Evolutionary conservation across 2,888 invertebrate species (phyloP), one percentile per base, ranked within the genome.

Genomic region (Ichneumoninae sp.): DNA sequence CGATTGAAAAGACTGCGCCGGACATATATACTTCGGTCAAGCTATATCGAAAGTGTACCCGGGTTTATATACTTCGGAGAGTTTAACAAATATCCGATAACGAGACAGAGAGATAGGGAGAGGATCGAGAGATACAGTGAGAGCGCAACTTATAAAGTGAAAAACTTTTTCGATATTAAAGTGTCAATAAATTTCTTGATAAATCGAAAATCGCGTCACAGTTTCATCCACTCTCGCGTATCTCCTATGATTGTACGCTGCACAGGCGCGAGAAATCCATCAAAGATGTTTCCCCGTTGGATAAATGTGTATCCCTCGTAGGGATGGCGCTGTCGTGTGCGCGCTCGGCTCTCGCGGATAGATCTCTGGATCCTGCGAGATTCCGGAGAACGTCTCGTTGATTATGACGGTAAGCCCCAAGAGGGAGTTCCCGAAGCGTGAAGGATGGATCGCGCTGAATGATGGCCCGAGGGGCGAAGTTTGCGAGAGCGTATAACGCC

Each of bases 341-440:
- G 77, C 47, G 22, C 66, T 30, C 57, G 82, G 54, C 82, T 81
- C 77, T 50, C 13, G 78, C 22, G 66, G 82, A 76, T 52, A 69
- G 69, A 80, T 83, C 70, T 47, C 70, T 77, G 72, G 74, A 85
- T 87, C 71, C 74, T 19, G 30, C 77, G 75, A 66, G 80, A 82
- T 81, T 81, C 81, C 72, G 57, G 72, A 54, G 82, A 83, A 86
- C 74, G 83, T 75, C 86, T 86, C 60, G 86, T 83, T 80, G 83
- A 77, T 85, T 83, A 85, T 85, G 86, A 83, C 71, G 81, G 80
- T 80, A 80, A 83, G 78, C 77, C 77, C 82, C 80, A 82, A 71
- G 84, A 78, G 82, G 75, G 52, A 83, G 78, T 81, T 82, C 69
- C 70, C 60, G 83, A 82, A 82, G 84, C 82, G 84, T 84, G 84